phyloP scores from a whole-genome alignment of 2,888 invertebrate species.

The Onchidella celtica region DNA sequence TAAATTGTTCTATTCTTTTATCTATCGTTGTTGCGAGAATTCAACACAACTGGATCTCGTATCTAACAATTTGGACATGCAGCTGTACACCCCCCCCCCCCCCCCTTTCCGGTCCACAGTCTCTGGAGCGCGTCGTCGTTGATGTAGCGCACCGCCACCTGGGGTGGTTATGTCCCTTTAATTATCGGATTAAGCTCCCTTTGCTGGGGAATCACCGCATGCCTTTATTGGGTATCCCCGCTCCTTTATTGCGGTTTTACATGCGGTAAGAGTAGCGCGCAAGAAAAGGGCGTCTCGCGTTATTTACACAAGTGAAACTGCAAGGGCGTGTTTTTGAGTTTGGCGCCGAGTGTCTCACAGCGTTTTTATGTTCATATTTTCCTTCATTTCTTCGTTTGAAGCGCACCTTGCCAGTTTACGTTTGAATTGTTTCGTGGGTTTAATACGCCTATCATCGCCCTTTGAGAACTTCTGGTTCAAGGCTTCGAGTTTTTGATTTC shows the following conservation, averaged over 20 bases:
- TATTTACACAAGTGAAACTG: not conserved
- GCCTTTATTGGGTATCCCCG: not conserved
- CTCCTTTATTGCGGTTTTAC: not conserved
- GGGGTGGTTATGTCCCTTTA: constrained; percentile 23
- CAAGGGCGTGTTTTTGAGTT: not conserved
- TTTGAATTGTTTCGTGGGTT: too few relatives aligned
- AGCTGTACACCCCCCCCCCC: too few relatives aligned
- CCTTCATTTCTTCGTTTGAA: not conserved
- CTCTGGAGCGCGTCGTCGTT: too few relatives aligned
- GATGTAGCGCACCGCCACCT: not conserved
- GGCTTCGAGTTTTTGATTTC: too few relatives aligned
- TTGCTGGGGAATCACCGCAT: not conserved
- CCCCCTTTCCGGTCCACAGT: too few relatives aligned
- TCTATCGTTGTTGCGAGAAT: too few relatives aligned
- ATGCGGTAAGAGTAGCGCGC: not conserved
- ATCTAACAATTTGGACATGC: too few relatives aligned
- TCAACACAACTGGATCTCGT: too few relatives aligned
- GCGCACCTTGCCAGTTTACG: too few relatives aligned
- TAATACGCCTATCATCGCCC: too few relatives aligned
- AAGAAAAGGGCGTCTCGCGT: not conserved
- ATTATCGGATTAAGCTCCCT: not conserved
- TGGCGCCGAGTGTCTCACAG: not conserved
- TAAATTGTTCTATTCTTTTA: too few relatives aligned
- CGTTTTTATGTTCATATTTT: not conserved
- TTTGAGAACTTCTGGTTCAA: too few relatives aligned